A percentile compares a stretch with the other conserved stretches of the same genome.
These are phyloP conservation scores for Holcopasites calliopsidis DNA, from an alignment of 1,140 invertebrate species.

Conservation along the genomic window DNA sequence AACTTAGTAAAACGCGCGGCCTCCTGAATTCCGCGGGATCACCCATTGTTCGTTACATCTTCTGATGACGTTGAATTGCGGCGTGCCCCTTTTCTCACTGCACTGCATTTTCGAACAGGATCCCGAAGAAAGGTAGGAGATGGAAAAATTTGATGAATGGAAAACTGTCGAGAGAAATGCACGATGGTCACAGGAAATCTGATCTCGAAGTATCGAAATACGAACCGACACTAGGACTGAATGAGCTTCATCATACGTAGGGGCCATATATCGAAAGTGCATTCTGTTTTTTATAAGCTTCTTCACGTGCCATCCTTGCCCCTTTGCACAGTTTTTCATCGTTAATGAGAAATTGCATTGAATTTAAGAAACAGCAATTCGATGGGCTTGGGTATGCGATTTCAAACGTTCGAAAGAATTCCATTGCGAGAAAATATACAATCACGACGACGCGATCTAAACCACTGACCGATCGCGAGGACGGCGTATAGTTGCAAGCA, in stretches of 20 bases:
- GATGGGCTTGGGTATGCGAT: not conserved
- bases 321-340: not conserved
- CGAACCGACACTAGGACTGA: constrained; percentile 10
- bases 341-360: not conserved
- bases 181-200: constrained; percentile 17
- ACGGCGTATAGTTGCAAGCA: not conserved
- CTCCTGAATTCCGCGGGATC: not conserved
- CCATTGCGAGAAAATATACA: too few species aligned
- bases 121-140: not conserved
- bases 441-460: too few species aligned
- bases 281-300: constrained; percentile 1
- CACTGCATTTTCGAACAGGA: constrained; percentile 7
- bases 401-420: constrained; percentile 10
- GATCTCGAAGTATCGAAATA: constrained; percentile 14
- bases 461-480: constrained; percentile 14
- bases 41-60: not conserved
- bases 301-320: not conserved
- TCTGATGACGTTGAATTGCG: not conserved
- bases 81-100: too few species aligned
- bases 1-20: too few species aligned
- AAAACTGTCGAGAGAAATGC: not conserved
- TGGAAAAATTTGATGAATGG: constrained; percentile 1
- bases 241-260: constrained; percentile 3
- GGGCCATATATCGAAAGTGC: not conserved
- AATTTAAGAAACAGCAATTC: not conserved